Base-by-base conservation (phyloP, 1,140 invertebrate species). In the Sogatella furcifera region DNA sequence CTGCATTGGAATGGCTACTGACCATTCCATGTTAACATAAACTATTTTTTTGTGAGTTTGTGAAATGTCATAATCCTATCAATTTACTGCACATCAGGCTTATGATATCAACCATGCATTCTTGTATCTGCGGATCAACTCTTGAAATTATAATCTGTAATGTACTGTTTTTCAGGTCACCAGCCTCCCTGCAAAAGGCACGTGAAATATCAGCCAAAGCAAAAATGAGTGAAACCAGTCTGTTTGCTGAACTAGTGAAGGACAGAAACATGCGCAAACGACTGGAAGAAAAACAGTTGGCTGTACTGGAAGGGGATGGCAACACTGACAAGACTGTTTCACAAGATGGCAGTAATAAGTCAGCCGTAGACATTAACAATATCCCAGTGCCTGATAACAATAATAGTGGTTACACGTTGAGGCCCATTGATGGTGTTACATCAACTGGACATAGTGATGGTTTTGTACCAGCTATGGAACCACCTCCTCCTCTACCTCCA, bases 171-270 rank as follows among this genome's bases (percentile, higher is more conserved):
- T 10, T 42, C 8, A 62, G 54, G 53, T 60, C 62, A 55, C 66
- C 66, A 54, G 52, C 61, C 19, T 64, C 64, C 11, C 21, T 64
- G 13, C 62, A 59, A 19, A 56, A 59, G n/a, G 59, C 65, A 2
- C 59, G 64, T 13, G 64, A 63, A 52, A 64, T 68, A 22, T 62
- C 66, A 10, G 62, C 66, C 0, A 65, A 74, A 53, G 81, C 85
- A 38, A 89, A 89, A 62, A 89, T 92, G 62, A 85, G 82, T 56
- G 87, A 90, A 64, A 91, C 89, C 2, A 91, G 88, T 71, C 75
- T 92, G 1, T 94, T 93, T 71, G 90, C 90, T 1, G 89, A 93
- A 71, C 76, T 94, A 15, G 88, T 92, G 0, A 92, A 91, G 68
- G 85, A 89, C 67, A 84, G 85, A 62, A 87, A 89, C 61, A 90